Base-by-base conservation (phyloP, 2,113 vertebrate species). In the Rynchops niger region DNA sequence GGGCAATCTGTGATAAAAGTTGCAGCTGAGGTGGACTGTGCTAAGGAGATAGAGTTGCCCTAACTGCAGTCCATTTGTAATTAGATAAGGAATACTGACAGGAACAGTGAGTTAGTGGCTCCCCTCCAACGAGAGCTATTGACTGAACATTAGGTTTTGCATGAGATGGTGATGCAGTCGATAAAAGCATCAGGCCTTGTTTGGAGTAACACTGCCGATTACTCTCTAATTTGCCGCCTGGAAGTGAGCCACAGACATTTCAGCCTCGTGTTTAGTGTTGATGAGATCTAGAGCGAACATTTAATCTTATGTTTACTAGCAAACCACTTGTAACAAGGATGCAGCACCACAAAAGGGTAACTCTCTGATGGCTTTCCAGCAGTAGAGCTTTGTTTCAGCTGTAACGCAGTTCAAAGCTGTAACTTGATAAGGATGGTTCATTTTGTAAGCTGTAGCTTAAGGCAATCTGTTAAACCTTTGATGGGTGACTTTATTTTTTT, bases 121-220 rank as follows among this genome's bases (percentile, higher is more conserved):
- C 92, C 97, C 78, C 55, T 95, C 96, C 97, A 98, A 98, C 20
- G 62, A 95, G 96, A 97, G 93, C 82, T 98, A 98, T 98, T 97
- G 98, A 98, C 97, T 94, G 96, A 97, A 95, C 86, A 95, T 95
- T 92, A 96, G 86, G 89, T 95, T 98, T 96, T 96, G 97, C 98
- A 97, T 97, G 97, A 98, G 98, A 96, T 90, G 82, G 96, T 65
- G 96, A 97, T 96, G 70, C 90, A 98, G 98, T 98, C 97, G 76
- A 98, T 98, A 98, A 98, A 98, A 98, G 95, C 97, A 98, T 98
- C 97, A 97, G 80, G 87, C 92, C 95, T 96, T 97, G 96, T 98
- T 97, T 97, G 97, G 96, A 97, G 95, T 84, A 97, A 96, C 97
- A 94, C 94, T 63, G 29, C 95, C 63, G 92, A 97, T 96, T 74